These are phyloP conservation scores for Microchirus variegatus DNA, from an alignment of 2,797 vertebrate genomes.

Conservation along the genomic window DNA sequence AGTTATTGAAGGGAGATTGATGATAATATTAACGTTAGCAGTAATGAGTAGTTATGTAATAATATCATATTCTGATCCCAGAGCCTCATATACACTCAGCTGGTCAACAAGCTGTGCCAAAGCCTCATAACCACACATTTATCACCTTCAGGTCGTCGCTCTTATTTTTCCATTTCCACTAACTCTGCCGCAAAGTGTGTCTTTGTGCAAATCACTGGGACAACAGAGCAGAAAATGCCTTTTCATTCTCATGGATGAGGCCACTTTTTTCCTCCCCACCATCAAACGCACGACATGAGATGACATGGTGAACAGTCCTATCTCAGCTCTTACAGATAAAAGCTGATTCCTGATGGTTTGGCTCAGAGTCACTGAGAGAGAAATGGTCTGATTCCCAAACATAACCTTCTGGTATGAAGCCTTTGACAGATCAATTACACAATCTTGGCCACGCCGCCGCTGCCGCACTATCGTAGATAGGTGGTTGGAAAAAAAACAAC, in stretches of 20 bases:
- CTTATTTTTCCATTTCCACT: too few relatives aligned
- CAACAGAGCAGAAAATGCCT: too few relatives aligned
- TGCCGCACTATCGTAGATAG: constrained; percentile 4
- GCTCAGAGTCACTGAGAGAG: constrained; percentile 37
- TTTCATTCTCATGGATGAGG: neutral
- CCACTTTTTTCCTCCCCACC: constrained; percentile 14
- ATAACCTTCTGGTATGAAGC: constrained; percentile 42
- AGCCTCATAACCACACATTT: too few relatives aligned
- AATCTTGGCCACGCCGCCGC: constrained; percentile 29
- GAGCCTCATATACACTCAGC: too few relatives aligned
- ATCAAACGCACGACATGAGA: constrained; percentile 36
- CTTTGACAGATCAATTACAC: constrained; percentile 68
- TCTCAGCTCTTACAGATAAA: constrained; percentile 49
- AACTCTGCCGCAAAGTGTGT: too few relatives aligned
- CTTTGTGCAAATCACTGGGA: too few relatives aligned
- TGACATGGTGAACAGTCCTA: constrained; percentile 28
- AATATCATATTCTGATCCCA: too few relatives aligned
- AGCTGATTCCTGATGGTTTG: constrained; percentile 32
- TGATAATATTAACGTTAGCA: too few relatives aligned
- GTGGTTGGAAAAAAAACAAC: constrained; percentile 18
- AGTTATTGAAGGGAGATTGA: too few relatives aligned
- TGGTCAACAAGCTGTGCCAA: too few relatives aligned
- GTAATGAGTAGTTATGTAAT: too few relatives aligned
- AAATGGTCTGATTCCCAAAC: constrained; percentile 44
- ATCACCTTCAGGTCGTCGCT: too few relatives aligned